Evolutionary conservation across 2,888 invertebrate genomes (phyloP), one percentile per base, ranked within the genome.

Genomic region (Chouioia cunea): DNA sequence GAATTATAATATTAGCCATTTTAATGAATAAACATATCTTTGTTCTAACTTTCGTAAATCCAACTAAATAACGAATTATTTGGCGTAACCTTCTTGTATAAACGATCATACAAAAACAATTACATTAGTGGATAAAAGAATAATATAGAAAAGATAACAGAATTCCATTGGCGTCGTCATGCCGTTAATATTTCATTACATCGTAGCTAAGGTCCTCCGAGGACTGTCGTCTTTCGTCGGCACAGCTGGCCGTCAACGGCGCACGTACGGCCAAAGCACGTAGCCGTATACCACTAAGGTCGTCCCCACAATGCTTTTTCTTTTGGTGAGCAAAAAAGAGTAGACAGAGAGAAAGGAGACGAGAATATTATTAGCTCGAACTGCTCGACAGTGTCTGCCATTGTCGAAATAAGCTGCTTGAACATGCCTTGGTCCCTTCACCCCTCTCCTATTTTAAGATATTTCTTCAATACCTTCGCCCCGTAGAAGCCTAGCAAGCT

Each of bases 321-420:
- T 56, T 27, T 18, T 14, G 44, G 50, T 10, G n/a, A 23, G 68
- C 36, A 77, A 77, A 77, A 75, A 79, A 78, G 79, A 80, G 81
- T 82, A 80, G 44, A 47, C 22, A 27, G 44, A 63, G 70, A 76
- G 65, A 72, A 65, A 68, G 70, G 70, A 77, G 77, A 77, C 76
- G 78, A 78, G 79, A 81, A 83, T 83, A 81, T 83, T 82, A 83
- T 83, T 82, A 82, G 81, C 79, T 79, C 80, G 79, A 83, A 79
- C 80, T 81, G 81, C 79, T 77, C 77, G 16, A 50, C 16, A 12
- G 16, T 12, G 16, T 59, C 54, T 23, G 47, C 79, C 80, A 79
- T 82, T 81, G 80, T 81, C 78, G 79, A 77, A 80, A 79, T 79
- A 80, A 81, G 77, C 77, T 77, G 65, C 72, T 62, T 70, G 75